These are phyloP conservation scores for Zonotrichia leucophrys DNA, from an alignment of 2,113 vertebrate genomes.

Conservation along the genomic window DNA sequence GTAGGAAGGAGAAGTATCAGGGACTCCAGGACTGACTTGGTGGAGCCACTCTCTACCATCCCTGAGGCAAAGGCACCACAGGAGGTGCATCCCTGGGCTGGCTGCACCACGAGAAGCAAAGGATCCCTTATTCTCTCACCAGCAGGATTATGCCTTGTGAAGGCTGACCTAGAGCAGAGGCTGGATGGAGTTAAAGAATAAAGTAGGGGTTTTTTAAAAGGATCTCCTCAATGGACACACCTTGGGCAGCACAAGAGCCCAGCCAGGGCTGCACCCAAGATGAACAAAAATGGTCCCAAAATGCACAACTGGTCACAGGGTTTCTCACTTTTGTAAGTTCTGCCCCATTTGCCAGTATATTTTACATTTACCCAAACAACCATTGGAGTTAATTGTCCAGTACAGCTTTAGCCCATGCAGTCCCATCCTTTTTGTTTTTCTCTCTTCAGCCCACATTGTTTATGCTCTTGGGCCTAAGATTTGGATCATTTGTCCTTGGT, in stretches of 20 bases:
- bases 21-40: accelerated
- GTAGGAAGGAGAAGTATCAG: background rate
- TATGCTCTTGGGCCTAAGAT: background rate
- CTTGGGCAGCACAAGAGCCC: background rate
- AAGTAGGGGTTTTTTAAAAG: background rate
- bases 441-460: background rate
- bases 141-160: background rate
- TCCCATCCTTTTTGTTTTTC: background rate
- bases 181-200: background rate
- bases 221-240: background rate
- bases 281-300: background rate
- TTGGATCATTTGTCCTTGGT: background rate
- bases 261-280: background rate
- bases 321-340: background rate
- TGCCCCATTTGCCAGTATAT: background rate
- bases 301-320: accelerated
- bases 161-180: background rate
- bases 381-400: background rate
- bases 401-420: background rate
- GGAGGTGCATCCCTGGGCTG: background rate
- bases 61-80: background rate
- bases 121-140: no score
- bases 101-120: background rate
- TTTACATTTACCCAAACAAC: no score
- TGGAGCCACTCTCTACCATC: no score